Percentiles rank a stretch among this genome's conserved stretches.
Conservation (phyloP, 2,888 invertebrate genomes). For the Chrysotoxum bicinctum region DNA sequence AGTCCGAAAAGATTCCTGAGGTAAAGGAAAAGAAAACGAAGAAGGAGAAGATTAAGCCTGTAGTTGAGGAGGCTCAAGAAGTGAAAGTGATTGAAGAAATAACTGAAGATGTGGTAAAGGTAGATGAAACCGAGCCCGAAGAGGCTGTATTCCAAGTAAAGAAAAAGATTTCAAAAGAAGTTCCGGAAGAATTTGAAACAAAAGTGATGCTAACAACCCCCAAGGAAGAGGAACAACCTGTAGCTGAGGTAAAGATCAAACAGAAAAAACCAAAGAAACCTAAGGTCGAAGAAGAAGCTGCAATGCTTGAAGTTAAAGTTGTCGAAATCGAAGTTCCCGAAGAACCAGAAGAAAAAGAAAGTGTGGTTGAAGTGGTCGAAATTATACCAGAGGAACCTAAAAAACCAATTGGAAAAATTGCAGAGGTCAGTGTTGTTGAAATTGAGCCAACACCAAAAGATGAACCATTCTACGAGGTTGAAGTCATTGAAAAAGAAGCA, state of each 20-base stretch:
- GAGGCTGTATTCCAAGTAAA: conserved; percentile 73
- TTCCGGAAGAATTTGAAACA: conserved; percentile 77
- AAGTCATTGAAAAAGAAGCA: conserved; percentile 42
- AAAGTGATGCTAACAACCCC: conserved; percentile 76
- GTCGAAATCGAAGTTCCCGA: conserved; percentile 72
- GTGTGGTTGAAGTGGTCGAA: conserved; percentile 48
- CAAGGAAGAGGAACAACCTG: conserved; percentile 75
- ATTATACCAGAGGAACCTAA: conserved; percentile 51
- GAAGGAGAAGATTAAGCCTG: conserved; percentile 59
- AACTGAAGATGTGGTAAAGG: conserved; percentile 42
- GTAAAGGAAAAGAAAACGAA: conserved; percentile 75
- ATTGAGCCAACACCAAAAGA: conserved; percentile 43
- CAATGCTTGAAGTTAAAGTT: conserved; percentile 67
- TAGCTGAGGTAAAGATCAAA: conserved; percentile 70
- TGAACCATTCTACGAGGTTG: conserved; percentile 42
- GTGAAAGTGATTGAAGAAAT: conserved; percentile 73
- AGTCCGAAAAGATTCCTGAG: conserved; percentile 72
- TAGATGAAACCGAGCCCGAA: conserved; percentile 73
- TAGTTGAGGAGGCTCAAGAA: conserved; percentile 57
- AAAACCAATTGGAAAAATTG: conserved; percentile 54
- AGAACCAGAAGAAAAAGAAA: conserved; percentile 74
- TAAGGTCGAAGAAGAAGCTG: conserved; percentile 71
- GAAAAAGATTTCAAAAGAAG: conserved; percentile 76
- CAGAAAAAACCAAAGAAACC: conserved; percentile 71
- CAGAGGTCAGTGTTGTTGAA: conserved; percentile 55